Base-by-base conservation (phyloP, 37 sponge, comb jelly and placozoan species). In the Mnemiopsis leidyi region DNA sequence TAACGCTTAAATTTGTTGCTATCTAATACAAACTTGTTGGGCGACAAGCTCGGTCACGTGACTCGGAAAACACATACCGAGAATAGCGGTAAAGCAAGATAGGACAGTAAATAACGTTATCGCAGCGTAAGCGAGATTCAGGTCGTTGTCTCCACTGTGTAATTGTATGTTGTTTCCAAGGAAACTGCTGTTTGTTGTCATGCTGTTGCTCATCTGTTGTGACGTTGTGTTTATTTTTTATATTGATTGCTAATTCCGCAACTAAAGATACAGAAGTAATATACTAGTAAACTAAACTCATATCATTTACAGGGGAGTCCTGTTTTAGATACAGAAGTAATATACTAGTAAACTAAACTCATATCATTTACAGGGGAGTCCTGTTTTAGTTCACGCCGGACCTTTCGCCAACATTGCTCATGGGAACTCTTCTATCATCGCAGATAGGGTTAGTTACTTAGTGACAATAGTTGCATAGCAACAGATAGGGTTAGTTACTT, bases 381-480 rank as follows among this genome's bases (percentile, higher is more conserved):
- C 99, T 18, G 99, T 99, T 28, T 94, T 99, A 92, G 99, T 99
- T 3, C 99, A 99, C 92, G 97, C 97, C 36, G 99, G 99, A 20
- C 99, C 99, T 1, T 99, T 99, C 94, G 99, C 99, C 69, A 99
- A 99, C 94, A 99, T 99, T 69, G 99, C 99, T 25, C 99, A 99
- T 76, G 99, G 99, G 13, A 99, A 99, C 94, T 97, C 97, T 26
- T 99, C 99, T 92, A 96, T 99, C 34, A 92, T 99, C 32, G 99
- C 99, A 2, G 99, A 99, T 94, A 95, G 83, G 82, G 82, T 79
- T 7, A 25, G 73, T n/a, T n/a, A n/a, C n/a, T n/a, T n/a, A n/a
- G n/a, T n/a, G n/a, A n/a, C n/a, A n/a, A n/a, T n/a, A n/a, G n/a
- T n/a, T n/a, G n/a, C n/a, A n/a, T n/a, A n/a, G n/a, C n/a, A n/a